A percentile compares a stretch with the other conserved stretches of the same genome.
Conservation (phyloP, 2,113 vertebrate genomes). For the Heteronetta atricapilla region DNA sequence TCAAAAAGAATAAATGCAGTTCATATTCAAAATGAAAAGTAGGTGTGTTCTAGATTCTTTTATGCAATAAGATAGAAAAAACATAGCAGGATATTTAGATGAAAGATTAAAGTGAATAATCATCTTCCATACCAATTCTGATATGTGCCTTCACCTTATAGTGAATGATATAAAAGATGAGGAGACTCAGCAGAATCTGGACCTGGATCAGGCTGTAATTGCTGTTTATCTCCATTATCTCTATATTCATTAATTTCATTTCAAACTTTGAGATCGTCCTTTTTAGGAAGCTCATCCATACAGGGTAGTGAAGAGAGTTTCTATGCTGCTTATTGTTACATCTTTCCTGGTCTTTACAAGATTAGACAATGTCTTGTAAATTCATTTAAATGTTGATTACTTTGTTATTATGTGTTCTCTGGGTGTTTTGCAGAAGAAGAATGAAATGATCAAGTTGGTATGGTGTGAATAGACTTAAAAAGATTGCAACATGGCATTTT, state of each 20-base stretch:
- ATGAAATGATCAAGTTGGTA: constrained; percentile 69
- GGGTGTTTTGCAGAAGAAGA: constrained; percentile 54
- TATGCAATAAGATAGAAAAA: background rate
- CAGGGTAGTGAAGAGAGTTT: background rate
- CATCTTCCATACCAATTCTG: background rate
- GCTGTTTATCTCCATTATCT: constrained; percentile 1
- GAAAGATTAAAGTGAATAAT: background rate
- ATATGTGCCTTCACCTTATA: background rate
- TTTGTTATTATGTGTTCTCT: constrained; percentile 42
- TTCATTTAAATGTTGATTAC: constrained; percentile 58
- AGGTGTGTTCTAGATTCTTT: background rate
- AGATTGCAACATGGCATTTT: constrained; percentile 64
- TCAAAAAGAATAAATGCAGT: background rate
- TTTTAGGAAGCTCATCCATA: background rate
- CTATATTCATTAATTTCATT: constrained; percentile 15
- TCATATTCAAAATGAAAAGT: background rate
- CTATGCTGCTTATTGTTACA: background rate
- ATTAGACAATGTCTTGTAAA: constrained; percentile 45
- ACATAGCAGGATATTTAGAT: background rate
- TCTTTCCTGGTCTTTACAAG: constrained; percentile 33
- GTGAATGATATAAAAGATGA: background rate
- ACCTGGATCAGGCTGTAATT: background rate
- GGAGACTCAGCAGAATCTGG: background rate
- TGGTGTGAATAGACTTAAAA: constrained; percentile 64
- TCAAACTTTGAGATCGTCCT: background rate